Evolutionary conservation across 2,113 vertebrate genomes (phyloP).

Genomic region (Otus sunia): DNA sequence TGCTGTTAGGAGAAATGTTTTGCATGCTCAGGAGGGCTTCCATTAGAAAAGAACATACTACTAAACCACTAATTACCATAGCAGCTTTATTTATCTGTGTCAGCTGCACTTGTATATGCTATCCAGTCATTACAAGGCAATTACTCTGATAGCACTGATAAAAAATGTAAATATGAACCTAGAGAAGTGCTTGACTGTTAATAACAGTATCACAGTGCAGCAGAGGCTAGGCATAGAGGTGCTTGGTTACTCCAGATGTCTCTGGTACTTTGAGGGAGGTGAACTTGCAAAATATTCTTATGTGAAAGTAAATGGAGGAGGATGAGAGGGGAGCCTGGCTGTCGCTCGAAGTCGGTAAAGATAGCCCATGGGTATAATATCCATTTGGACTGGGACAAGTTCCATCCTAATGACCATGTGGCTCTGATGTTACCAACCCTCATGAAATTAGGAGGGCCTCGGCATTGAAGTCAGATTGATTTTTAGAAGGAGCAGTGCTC

Average conservation of each 20-base stretch:
- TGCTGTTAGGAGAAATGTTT: background rate
- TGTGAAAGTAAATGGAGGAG: fast-evolving
- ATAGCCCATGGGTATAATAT: background rate
- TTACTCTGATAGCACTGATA: background rate
- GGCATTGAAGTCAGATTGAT: fast-evolving
- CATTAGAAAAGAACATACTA: background rate
- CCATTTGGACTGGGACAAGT: background rate
- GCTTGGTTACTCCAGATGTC: background rate
- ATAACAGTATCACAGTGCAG: too few relatives aligned
- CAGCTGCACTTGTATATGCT: background rate
- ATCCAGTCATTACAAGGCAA: background rate
- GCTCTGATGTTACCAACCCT: background rate
- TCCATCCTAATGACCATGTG: fast-evolving
- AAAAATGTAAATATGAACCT: background rate
- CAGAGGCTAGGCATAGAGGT: background rate
- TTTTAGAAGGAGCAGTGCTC: background rate
- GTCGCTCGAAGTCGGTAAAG: background rate
- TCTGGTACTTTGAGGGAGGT: background rate
- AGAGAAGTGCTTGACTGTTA: background rate
- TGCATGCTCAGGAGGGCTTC: background rate
- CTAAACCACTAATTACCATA: too few relatives aligned
- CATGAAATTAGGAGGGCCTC: background rate
- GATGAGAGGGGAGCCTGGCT: background rate
- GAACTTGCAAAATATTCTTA: background rate
- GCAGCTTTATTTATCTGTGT: background rate